Evolutionary conservation across 2,888 invertebrate genomes (phyloP).

Genomic region (Orchesella flavescens): DNA sequence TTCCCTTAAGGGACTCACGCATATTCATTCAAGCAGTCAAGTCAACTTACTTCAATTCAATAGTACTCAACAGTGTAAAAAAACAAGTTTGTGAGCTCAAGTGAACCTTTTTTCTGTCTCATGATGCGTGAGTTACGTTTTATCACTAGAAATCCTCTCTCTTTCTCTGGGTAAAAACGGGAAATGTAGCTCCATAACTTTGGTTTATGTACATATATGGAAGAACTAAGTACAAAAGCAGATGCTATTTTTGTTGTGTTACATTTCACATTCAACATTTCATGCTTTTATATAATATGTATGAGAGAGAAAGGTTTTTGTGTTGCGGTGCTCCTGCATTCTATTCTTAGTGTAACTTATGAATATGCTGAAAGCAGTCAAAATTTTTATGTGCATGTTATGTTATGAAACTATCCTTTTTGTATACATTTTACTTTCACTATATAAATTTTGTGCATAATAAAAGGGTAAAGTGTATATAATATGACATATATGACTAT

Average conservation of each 20-base stretch:
- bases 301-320: background rate
- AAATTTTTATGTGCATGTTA: constrained; percentile 18
- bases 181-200: constrained; percentile 57
- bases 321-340: constrained; percentile 1
- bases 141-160: constrained; percentile 53
- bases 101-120: constrained; percentile 57
- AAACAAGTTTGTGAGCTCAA: constrained; percentile 39
- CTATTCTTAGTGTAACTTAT: constrained; percentile 39
- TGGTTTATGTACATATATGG: constrained; percentile 49
- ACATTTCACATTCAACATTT: background rate
- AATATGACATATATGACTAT: background rate
- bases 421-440: background rate
- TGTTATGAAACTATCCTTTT: constrained; percentile 5
- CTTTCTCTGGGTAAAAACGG: constrained; percentile 37
- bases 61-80: constrained; percentile 15
- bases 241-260: constrained; percentile 35
- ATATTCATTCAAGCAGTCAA: constrained; percentile 41
- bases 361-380: constrained; percentile 36
- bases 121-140: constrained; percentile 55
- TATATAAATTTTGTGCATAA: background rate
- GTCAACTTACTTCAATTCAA: constrained; percentile 42
- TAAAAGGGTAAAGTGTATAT: constrained; percentile 29
- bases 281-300: background rate
- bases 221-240: background rate
- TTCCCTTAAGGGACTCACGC: constrained; percentile 59